These are phyloP conservation scores for Papilio glaucus DNA, from an alignment of 1,140 invertebrate genomes.

Conservation along the genomic window DNA sequence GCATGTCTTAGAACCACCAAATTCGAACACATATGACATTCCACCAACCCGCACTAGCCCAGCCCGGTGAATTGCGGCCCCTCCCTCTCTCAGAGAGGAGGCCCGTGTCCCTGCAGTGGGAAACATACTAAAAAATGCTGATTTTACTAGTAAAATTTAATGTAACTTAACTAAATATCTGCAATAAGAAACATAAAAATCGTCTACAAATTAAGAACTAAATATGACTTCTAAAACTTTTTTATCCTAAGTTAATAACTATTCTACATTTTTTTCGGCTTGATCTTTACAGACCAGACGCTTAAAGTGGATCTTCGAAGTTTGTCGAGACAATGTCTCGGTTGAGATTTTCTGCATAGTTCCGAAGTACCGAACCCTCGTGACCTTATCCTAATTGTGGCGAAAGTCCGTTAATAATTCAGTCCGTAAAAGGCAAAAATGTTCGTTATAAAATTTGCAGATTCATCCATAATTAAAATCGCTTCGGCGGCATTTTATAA, in stretches of 20 bases:
- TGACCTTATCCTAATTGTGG: conserved; percentile 37
- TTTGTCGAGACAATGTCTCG: conserved; percentile 24
- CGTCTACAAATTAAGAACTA: not conserved
- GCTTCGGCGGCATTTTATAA: conserved; percentile 25
- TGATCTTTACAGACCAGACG: conserved; percentile 27
- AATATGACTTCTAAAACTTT: not conserved
- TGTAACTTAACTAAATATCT: too few relatives aligned
- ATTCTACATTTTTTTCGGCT: conserved; percentile 20
- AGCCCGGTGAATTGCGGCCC: too few relatives aligned
- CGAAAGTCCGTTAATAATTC: conserved; percentile 36
- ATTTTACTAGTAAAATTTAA: too few relatives aligned
- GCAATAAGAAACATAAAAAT: not conserved
- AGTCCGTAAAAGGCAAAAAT: conserved; percentile 36
- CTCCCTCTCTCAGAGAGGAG: too few relatives aligned
- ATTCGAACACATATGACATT: too few relatives aligned
- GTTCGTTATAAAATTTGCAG: conserved; percentile 33
- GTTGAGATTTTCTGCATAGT: conserved; percentile 37
- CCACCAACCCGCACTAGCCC: too few relatives aligned
- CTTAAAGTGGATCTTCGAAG: conserved; percentile 12
- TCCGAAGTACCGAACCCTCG: conserved; percentile 25
- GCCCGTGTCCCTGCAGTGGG: too few relatives aligned
- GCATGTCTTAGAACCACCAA: too few relatives aligned
- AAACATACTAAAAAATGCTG: too few relatives aligned
- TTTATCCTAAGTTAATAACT: conserved; percentile 4
- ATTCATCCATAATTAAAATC: conserved; percentile 39